phyloP scores from a whole-genome alignment of 2,888 invertebrate species.

The Aricia artaxerxes region DNA sequence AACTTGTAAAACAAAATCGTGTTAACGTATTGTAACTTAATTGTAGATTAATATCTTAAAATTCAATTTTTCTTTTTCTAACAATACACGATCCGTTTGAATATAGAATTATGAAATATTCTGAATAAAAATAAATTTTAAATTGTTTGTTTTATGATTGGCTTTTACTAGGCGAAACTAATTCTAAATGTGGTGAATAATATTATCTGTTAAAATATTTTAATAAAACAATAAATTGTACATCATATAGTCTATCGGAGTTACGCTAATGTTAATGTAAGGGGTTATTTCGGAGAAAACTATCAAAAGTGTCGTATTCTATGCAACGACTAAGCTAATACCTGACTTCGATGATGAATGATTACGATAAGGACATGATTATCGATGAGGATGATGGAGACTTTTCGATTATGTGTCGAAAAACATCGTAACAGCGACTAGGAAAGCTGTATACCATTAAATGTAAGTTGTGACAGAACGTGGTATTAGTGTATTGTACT shows the following conservation, averaged over 20 bases:
- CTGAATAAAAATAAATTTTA: not conserved
- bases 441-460: not conserved
- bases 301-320: too few species aligned
- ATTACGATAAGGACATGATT: too few species aligned
- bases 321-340: too few species aligned
- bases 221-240: not conserved
- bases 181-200: not conserved
- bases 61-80: too few species aligned
- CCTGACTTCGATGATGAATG: too few species aligned
- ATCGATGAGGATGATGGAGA: too few species aligned
- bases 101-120: not conserved
- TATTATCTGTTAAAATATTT: not conserved
- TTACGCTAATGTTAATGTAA: too few species aligned
- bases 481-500: not conserved
- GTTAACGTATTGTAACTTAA: too few species aligned
- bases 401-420: not conserved
- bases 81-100: not conserved
- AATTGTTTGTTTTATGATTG: not conserved
- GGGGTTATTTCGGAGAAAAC: too few species aligned
- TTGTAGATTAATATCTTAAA: too few species aligned
- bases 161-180: not conserved
- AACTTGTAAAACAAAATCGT: too few species aligned
- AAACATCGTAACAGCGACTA: not conserved
- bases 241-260: too few species aligned
- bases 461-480: not conserved